Evolutionary conservation across 2,113 vertebrate species (phyloP), one percentile per base, ranked within the genome.

Genomic region (Paralichthys olivaceus): DNA sequence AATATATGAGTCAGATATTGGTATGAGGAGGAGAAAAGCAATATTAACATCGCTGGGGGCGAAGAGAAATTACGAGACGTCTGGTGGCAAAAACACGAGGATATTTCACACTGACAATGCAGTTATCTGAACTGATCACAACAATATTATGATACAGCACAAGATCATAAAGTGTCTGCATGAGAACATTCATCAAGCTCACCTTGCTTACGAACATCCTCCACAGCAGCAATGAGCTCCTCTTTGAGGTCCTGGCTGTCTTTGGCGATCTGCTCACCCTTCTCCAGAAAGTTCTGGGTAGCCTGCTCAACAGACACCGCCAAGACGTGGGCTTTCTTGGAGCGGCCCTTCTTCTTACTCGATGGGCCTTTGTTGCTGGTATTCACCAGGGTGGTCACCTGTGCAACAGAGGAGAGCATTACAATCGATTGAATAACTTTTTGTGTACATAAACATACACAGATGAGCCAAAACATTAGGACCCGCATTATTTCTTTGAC

Each of bases 141-240:
- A 53, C 49, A n/a, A 53, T 53, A 53, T 20, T 53, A 53, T 9
- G 22, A 55, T 23, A 55, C 22, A 55, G 53, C 22, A 55, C 53
- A 47, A 49, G 26, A n/a, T 2, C 54, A 57, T 3, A 47, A 37
- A 23, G 32, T 1, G 1, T 26, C 25, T 32, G 15, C 1, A 7
- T 12, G 0, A 32, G 8, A n/a, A 73, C 11, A 56, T 23, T 11
- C 1, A 13, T 25, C 23, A 19, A 26, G 5, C 85, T n/a, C 69
- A 99, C 98, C 98, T 96, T 99, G 98, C 69, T 98, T 99, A 12
- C 98, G 95, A 2, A 99, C 98, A 79, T 99, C 97, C 54, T 99
- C 98, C 23, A 99, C 98, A 2, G 98, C 98, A 37, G 96, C 95
- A 20, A 98, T 95, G 80, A 99, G 75, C 68, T 99, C 98, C 72